These are phyloP conservation scores for Cinara cedri DNA, from an alignment of 2,888 invertebrate species.

Conservation along the genomic window DNA sequence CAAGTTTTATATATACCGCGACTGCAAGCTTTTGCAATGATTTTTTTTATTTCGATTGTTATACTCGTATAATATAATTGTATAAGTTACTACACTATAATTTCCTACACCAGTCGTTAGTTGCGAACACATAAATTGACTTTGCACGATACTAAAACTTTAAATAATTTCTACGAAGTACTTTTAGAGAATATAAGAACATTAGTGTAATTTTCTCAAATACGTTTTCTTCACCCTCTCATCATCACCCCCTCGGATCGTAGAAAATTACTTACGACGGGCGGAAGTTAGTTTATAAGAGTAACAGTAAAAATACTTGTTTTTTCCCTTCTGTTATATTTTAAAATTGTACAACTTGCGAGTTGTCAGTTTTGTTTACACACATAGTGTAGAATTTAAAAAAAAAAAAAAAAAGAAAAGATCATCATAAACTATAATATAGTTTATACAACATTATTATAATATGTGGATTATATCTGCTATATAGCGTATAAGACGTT, in stretches of 20 bases:
- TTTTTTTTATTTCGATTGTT: constrained; percentile 14
- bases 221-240: not conserved
- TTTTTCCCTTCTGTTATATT: not conserved
- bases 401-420: too few species aligned
- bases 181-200: constrained; percentile 2
- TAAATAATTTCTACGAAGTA: constrained; percentile 30
- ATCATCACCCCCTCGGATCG: too few species aligned
- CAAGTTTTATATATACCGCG: too few species aligned
- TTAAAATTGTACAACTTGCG: not conserved
- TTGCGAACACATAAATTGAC: constrained; percentile 9
- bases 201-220: constrained; percentile 26
- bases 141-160: not conserved
- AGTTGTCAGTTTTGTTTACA: not conserved
- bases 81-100: constrained; percentile 20
- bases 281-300: not conserved
- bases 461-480: too few species aligned
- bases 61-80: not conserved
- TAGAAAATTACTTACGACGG: not conserved
- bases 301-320: not conserved
- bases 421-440: too few species aligned
- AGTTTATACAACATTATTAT: too few species aligned
- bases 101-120: not conserved
- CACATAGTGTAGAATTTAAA: too few species aligned
- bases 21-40: not conserved
- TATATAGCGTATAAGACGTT: not conserved